Percentiles rank a stretch among this genome's conserved stretches.
Conservation (phyloP, 2,888 invertebrate species). For the Habroteleia sp. region DNA sequence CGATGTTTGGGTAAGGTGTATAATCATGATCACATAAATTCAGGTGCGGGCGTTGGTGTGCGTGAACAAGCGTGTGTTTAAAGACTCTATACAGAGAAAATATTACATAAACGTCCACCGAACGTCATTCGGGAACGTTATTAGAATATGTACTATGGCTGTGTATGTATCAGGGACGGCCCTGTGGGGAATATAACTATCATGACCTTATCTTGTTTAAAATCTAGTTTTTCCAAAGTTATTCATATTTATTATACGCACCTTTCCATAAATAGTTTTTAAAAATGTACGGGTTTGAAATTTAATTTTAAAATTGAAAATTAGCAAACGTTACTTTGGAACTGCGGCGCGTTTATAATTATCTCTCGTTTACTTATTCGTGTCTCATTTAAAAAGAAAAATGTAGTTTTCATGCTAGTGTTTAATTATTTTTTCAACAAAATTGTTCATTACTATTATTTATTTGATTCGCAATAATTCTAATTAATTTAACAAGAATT, state of each 20-base stretch:
- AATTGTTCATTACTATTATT: too few relatives aligned
- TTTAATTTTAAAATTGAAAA: neutral
- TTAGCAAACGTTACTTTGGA: neutral
- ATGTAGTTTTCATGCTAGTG: too few relatives aligned
- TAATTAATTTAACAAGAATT: too few relatives aligned
- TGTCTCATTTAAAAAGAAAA: too few relatives aligned
- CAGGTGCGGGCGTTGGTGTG: slow-evolving; percentile 30
- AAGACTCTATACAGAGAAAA: slow-evolving; percentile 56
- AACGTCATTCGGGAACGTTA: slow-evolving; percentile 57
- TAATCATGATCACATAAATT: slow-evolving; percentile 58
- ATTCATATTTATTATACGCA: slow-evolving; percentile 6
- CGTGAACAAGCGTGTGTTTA: slow-evolving; percentile 49
- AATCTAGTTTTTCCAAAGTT: slow-evolving; percentile 35
- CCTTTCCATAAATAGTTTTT: neutral
- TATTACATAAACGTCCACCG: slow-evolving; percentile 58
- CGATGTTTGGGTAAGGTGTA: slow-evolving; percentile 53
- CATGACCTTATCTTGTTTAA: slow-evolving; percentile 37
- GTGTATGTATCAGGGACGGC: slow-evolving; percentile 43
- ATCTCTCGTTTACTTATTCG: too few relatives aligned
- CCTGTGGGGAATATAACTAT: slow-evolving; percentile 44
- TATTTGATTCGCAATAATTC: too few relatives aligned
- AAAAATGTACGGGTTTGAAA: neutral
- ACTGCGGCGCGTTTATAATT: too few relatives aligned
- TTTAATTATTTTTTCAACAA: too few relatives aligned
- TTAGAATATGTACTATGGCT: slow-evolving; percentile 53